Base-by-base conservation (phyloP, 2,797 vertebrate genomes). In the Moxostoma hubbsi region DNA sequence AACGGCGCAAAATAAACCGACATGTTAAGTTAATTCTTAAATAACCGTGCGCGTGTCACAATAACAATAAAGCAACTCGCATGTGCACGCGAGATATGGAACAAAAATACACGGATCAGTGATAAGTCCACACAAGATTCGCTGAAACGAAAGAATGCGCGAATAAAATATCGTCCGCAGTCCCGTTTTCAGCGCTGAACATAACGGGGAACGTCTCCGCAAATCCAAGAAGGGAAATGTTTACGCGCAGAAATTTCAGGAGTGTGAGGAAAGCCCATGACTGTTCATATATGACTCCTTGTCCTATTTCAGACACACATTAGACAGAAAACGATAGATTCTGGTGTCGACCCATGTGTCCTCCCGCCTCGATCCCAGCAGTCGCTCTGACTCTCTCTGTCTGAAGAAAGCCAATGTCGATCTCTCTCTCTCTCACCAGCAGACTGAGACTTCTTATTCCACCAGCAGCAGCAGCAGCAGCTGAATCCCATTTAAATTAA, bases 91-190 rank as follows among this genome's bases (percentile, higher is more conserved):
- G 63, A 36, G 2, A 46, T 45, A 15, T 63, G 67, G 54, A 9
- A 12, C 8, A 24, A 50, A 50, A 50, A 8, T 10, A 50, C 10
- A 12, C 11, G 7, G 24, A 62, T 64, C 67, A 59, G 57, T 55
- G 67, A 63, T 6, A 63, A 71, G 57, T 78, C 76, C 76, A 54
- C 75, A 62, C 82, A 82, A 90, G 87, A 88, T 85, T 73, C 66
- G 87, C 89, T 73, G 87, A 89, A 86, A 90, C 84, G 86, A 90
- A 89, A 64, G 89, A 76, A 45, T 7, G 46, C 12, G 55, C 57
- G 73, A 73, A 61, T 74, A 54, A 68, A 61, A 75, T 67, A 79
- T 72, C 78, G 82, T 76, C 79, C 81, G 84, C 84, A 83, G 84
- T 79, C 79, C 67, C 58, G 76, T 70, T 78, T 46, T 74, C 72